Conservation (phyloP, 2,113 vertebrate genomes). For the Oncorhynchus tshawytscha region DNA sequence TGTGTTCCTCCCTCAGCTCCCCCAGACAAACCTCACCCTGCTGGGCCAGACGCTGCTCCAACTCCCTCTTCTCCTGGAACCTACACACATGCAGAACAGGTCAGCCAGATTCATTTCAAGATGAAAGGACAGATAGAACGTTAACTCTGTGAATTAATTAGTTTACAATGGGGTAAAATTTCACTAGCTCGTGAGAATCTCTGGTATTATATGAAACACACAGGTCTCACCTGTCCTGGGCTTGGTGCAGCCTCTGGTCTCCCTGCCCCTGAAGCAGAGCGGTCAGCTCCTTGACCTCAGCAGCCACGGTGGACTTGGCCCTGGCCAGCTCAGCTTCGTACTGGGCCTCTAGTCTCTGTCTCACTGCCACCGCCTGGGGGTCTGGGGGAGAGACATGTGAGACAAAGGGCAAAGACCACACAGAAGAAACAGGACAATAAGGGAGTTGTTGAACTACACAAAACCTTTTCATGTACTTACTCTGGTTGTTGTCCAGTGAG, state of each 20-base stretch:
- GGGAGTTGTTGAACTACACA: neutral
- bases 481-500: slow-evolving; percentile 61
- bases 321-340: slow-evolving; percentile 61
- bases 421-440: neutral
- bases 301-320: slow-evolving; percentile 56
- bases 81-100: slow-evolving; percentile 53
- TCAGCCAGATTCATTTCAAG: too few relatives aligned
- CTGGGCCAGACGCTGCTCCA: slow-evolving; percentile 66
- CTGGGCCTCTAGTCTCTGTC: slow-evolving; percentile 57
- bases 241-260: slow-evolving; percentile 67
- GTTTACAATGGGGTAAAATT: too few relatives aligned
- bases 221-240: slow-evolving; percentile 73
- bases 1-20: slow-evolving; percentile 62
- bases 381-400: slow-evolving; percentile 22
- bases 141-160: too few relatives aligned
- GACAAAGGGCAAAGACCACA: neutral
- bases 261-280: slow-evolving; percentile 68
- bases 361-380: slow-evolving; percentile 43
- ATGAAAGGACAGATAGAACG: too few relatives aligned
- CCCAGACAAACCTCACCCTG: slow-evolving; percentile 74
- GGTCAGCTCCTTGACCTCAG: slow-evolving; percentile 65
- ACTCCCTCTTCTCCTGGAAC: slow-evolving; percentile 75
- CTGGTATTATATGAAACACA: too few relatives aligned
- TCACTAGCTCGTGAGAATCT: too few relatives aligned
- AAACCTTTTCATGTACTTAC: slow-evolving; percentile 32